Base-by-base conservation (phyloP, 2,113 vertebrate genomes). In the Osmerus eperlanus region DNA sequence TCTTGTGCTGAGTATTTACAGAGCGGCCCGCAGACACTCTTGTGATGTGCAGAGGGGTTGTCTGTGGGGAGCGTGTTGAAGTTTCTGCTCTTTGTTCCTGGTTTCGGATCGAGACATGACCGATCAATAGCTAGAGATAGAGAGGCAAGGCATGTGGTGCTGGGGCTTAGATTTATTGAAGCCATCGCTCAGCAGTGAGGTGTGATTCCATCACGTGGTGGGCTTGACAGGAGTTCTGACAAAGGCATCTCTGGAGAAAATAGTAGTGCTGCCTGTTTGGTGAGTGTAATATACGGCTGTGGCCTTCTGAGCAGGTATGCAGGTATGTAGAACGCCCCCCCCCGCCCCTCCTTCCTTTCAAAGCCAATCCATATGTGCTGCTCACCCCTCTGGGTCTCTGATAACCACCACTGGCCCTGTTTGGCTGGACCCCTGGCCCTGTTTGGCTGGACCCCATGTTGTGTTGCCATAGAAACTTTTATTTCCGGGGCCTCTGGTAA, bases 1-100 rank as follows among this genome's bases (percentile, higher is more conserved):
- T 91, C 85, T 90, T 82, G 91, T 81, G 23, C 69, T 16, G 12
- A 53, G 11, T 19, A 68, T 28, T 55, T 4, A 18, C 15, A 56
- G 8, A 18, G 15, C n/a, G 54, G 6, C 3, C 14, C 36, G 12
- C 65, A 15, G 64, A 52, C n/a, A 75, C 62, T 18, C 23, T 55
- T 29, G n/a, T 51, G 23, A 60, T 76, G 23, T 63, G 67, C 72
- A 70, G 11, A 11, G 32, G 71, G 25, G 62, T 25, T 64, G 12
- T 16, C 32, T 56, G 13, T 59, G 23, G 58, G 56, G 58, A 12
- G 58, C 47, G 29, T n/a, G 36, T 11, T 67, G 36, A 47, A 41
- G 21, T 18, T 16, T 19, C 47, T 41, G 64, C 32, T 60, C 12
- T n/a, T 3, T 25, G 19, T 19, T 60, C 18, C 41, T 47, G 41